phyloP scores from a whole-genome alignment of 2,113 vertebrate genomes.

The Myocastor coypus region DNA sequence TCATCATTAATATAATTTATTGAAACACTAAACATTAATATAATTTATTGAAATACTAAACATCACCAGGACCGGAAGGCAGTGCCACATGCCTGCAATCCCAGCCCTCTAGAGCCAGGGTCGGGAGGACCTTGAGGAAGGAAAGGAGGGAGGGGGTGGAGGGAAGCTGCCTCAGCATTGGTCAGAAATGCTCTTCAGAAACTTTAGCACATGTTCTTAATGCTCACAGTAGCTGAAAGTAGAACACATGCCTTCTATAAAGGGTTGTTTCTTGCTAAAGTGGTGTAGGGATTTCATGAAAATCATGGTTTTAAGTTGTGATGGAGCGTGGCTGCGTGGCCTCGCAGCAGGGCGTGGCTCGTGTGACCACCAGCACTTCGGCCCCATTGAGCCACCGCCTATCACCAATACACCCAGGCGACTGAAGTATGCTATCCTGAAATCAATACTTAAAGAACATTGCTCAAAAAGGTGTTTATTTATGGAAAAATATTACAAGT shows the following conservation, averaged over 20 bases:
- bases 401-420: background rate
- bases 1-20: constrained; percentile 3
- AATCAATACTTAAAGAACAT: background rate
- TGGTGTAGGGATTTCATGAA: background rate
- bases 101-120: background rate
- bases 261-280: background rate
- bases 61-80: background rate
- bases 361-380: background rate
- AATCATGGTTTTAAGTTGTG: constrained; percentile 16
- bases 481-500: background rate
- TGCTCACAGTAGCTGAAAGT: constrained; percentile 17
- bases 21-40: background rate
- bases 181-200: constrained; percentile 2
- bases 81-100: background rate
- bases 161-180: background rate
- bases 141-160: background rate
- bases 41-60: background rate
- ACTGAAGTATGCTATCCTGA: background rate
- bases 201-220: background rate
- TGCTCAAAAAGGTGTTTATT: background rate
- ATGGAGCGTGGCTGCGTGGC: background rate
- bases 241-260: background rate
- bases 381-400: background rate
- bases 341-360: background rate
- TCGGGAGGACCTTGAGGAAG: background rate